Evolutionary conservation across 1,140 invertebrate species (phyloP), one percentile per base, ranked within the genome.

Genomic region (Aplysia californica): DNA sequence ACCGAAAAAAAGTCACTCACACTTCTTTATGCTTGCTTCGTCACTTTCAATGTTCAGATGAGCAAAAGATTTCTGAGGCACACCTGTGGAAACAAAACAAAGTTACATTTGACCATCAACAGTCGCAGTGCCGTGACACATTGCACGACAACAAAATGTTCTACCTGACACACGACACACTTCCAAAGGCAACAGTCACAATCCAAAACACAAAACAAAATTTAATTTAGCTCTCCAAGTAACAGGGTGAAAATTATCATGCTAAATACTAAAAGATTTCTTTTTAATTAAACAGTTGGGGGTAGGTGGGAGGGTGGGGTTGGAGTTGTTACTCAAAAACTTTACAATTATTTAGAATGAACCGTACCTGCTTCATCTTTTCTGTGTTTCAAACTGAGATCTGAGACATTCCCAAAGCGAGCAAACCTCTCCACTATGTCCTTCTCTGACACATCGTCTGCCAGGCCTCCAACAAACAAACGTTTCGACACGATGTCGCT

Each of bases 31-130:
- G 36, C 66, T 66, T 18, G 33, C 58, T 39, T 81, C 79, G 31
- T 33, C 71, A 0, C 78, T 68, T 39, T 77, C 61, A 31, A 83
- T 23, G 26, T 82, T 73, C 39, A 84, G 66, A 41, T 84, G 80
- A 29, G 83, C 83, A 83, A 84, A 84, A 18, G 80, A 81, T 68
- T 84, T 84, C 0, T 74, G 36, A 56, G 69, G 75, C 56, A 26
- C 70, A 18, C 79, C 81, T 81, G 75, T 5, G 75, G 39, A 76
- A 59, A 35, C n/a, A 76, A 71, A 61, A 70, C 23, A 78, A 65
- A 68, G 61, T 5, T 18, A 59, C 55, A 41, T 15, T 33, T 26
- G 10, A 50, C n/a, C 44, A n/a, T n/a, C n/a, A 50, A 50, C n/a
- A n/a, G n/a, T 50, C 10, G n/a, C n/a, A 50, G n/a, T 50, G 44